phyloP scores from a whole-genome alignment of 35 echinoderm and acorn worm species.

The Heliocidaris tuberculata region DNA sequence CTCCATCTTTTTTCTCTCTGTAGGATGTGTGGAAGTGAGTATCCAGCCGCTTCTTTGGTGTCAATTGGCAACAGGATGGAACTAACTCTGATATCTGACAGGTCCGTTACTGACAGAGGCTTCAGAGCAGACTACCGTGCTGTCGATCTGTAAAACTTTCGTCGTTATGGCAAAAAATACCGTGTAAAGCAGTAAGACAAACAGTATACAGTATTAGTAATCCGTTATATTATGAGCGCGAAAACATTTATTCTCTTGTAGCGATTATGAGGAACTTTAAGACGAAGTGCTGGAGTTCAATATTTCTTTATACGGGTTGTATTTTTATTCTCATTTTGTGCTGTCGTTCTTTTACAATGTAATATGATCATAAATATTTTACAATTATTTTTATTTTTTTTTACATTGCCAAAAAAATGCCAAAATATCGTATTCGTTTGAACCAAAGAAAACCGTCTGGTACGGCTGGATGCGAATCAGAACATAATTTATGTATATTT shows the following conservation, averaged over 20 bases:
- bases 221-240: background rate
- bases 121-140: background rate
- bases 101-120: background rate
- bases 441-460: background rate
- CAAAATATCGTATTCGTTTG: background rate
- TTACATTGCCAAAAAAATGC: background rate
- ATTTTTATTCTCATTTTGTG: background rate
- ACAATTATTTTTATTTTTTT: background rate
- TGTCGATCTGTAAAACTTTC: background rate
- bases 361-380: background rate
- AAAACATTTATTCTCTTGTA: background rate
- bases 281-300: background rate
- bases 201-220: no score
- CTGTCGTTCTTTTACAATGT: background rate
- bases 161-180: background rate
- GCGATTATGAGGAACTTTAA: background rate
- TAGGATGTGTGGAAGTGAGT: slow-evolving; percentile 16
- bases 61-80: slow-evolving; percentile 24
- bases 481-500: background rate
- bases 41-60: slow-evolving; percentile 20
- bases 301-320: background rate
- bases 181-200: background rate
- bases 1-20: background rate
- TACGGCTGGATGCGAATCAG: background rate
- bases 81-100: background rate